Conservation (phyloP, 2,797 vertebrate genomes). For the Heliangelus exortis region DNA sequence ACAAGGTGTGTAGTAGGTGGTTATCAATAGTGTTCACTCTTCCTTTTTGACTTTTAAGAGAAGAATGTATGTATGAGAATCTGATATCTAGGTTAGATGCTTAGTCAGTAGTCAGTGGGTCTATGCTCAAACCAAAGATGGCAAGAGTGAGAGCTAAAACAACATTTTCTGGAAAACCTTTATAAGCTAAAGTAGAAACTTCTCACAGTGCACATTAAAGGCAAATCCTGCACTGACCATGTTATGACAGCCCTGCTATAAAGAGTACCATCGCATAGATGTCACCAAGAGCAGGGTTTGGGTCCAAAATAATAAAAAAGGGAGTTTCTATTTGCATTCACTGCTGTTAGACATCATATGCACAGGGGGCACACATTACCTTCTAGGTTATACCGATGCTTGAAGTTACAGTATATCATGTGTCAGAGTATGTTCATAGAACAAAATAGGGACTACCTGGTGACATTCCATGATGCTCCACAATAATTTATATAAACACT, state of each 20-base stretch:
- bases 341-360: background rate
- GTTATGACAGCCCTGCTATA: background rate
- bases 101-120: background rate
- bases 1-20: background rate
- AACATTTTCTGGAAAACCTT: background rate
- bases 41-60: slow-evolving; percentile 1
- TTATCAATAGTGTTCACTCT: background rate
- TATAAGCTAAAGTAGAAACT: background rate
- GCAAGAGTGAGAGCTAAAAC: background rate
- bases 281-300: background rate
- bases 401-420: background rate
- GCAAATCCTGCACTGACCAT: background rate
- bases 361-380: background rate
- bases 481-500: background rate
- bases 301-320: background rate
- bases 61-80: background rate
- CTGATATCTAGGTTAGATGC: background rate
- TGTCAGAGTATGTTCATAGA: background rate
- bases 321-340: background rate
- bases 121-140: background rate
- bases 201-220: background rate
- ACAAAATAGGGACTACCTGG: background rate
- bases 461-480: background rate
- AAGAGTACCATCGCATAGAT: background rate
- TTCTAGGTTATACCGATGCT: background rate